phyloP scores from a whole-genome alignment of 2,797 vertebrate genomes.

The Chrysocyon brachyurus region DNA sequence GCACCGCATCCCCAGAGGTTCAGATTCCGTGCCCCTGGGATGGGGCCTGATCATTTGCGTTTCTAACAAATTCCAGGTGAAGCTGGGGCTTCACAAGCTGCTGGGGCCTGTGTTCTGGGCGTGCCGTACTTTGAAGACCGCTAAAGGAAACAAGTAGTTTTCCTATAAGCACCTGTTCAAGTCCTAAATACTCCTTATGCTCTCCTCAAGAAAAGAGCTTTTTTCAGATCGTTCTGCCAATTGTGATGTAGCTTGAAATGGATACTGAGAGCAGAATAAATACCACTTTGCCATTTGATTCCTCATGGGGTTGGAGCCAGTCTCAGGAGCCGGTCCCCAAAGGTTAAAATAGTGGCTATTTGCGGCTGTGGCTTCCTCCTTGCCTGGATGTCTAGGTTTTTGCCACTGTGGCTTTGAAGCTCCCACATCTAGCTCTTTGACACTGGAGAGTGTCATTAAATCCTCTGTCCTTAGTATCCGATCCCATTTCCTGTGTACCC shows the following conservation, averaged over 20 bases:
- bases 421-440: slow-evolving; percentile 69
- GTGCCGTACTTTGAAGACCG: neutral
- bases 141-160: slow-evolving; percentile 34
- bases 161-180: neutral
- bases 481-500: slow-evolving; percentile 74
- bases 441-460: slow-evolving; percentile 31
- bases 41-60: neutral
- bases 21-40: neutral
- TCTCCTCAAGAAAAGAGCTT: neutral
- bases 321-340: neutral
- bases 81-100: neutral
- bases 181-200: neutral
- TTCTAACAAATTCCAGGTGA: neutral
- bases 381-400: slow-evolving; percentile 33
- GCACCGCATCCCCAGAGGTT: neutral
- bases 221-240: neutral
- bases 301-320: neutral
- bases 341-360: neutral
- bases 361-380: neutral
- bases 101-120: neutral
- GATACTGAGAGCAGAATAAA: slow-evolving; percentile 14
- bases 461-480: slow-evolving; percentile 15
- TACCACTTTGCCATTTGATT: neutral
- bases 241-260: neutral
- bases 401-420: slow-evolving; percentile 72